A percentile compares a stretch with the other conserved stretches of the same genome.
Evolutionary conservation across 2,113 vertebrate species (phyloP).

Genomic region (Cavia porcellus): DNA sequence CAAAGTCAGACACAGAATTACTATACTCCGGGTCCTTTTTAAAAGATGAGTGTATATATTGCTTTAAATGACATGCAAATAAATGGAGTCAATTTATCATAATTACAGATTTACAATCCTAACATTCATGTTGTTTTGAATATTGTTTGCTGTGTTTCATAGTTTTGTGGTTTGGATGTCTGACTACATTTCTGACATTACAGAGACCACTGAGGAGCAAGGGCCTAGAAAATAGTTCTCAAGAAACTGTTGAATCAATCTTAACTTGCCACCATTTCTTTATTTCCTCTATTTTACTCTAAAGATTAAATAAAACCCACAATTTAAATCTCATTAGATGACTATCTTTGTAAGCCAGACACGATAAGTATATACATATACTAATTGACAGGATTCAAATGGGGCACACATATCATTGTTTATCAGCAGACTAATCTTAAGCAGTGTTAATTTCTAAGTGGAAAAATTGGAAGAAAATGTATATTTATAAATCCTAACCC

Average conservation of each 20-base stretch:
- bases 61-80: constrained; percentile 20
- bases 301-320: constrained; percentile 24
- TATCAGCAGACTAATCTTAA: constrained; percentile 39
- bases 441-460: neutral
- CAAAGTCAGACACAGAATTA: constrained; percentile 16
- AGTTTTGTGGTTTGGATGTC: constrained; percentile 47
- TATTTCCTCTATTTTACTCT: constrained; percentile 11
- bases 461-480: constrained; percentile 26
- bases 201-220: neutral
- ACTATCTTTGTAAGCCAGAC: constrained; percentile 8
- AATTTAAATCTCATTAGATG: constrained; percentile 26
- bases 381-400: constrained; percentile 48
- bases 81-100: constrained; percentile 57
- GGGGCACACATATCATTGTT: neutral
- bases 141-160: neutral
- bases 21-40: neutral
- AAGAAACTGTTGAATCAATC: constrained; percentile 19
- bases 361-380: neutral
- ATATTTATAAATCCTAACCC: constrained; percentile 26
- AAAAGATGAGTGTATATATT: constrained; percentile 46
- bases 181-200: constrained; percentile 36
- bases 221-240: neutral
- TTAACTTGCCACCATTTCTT: constrained; percentile 7
- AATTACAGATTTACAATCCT: constrained; percentile 45
- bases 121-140: constrained; percentile 29